phyloP scores from a whole-genome alignment of 2,797 vertebrate species.

The Artibeus jamaicensis region DNA sequence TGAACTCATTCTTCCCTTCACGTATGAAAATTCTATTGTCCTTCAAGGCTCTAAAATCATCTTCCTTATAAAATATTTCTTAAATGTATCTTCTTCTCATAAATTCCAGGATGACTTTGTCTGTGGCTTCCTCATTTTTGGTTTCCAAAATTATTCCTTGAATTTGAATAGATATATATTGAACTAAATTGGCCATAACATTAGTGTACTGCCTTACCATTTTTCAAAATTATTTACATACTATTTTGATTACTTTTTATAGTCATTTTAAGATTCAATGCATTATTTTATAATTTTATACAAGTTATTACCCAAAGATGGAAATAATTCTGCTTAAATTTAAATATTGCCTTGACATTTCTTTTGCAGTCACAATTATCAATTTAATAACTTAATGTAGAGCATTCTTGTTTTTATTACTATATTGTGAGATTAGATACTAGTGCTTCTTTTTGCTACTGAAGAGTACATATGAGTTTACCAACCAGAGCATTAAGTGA shows the following conservation, averaged over 20 bases:
- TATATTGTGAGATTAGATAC: neutral
- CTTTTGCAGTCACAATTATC: neutral
- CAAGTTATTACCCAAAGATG: neutral
- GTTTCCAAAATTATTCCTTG: neutral
- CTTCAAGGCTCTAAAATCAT: neutral
- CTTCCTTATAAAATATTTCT: neutral
- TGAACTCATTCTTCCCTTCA: neutral
- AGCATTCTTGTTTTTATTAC: neutral
- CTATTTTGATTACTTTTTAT: neutral
- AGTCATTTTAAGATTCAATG: neutral
- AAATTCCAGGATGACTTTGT: neutral
- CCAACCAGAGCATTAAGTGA: neutral
- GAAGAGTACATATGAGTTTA: neutral
- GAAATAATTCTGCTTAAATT: neutral
- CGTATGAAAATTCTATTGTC: neutral
- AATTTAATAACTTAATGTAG: neutral
- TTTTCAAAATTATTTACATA: neutral
- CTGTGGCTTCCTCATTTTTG: neutral
- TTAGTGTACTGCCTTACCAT: neutral
- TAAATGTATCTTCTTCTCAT: neutral
- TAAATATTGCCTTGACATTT: conserved; percentile 33
- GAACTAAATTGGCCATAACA: neutral
- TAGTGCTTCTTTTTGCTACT: neutral
- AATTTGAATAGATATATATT: neutral
- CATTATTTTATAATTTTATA: neutral